Evolutionary conservation across 1,140 invertebrate genomes (phyloP), one percentile per base, ranked within the genome.

Genomic region (Bombus sibiricus): DNA sequence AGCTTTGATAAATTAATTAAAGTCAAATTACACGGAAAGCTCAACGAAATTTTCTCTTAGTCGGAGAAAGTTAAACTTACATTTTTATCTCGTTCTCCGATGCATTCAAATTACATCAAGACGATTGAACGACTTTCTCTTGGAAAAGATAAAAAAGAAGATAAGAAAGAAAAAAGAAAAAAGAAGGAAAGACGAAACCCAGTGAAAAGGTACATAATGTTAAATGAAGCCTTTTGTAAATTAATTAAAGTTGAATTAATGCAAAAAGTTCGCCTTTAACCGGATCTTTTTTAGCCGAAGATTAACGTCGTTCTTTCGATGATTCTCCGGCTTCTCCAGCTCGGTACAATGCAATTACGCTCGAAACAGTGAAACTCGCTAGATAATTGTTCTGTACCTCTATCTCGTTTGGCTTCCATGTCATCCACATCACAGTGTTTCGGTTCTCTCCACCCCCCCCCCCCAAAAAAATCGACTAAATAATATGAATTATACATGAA

Each of bases 1-100:
- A 62, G 59, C 28, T n/a, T 76, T 34, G 53, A 47, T 62, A 62
- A 39, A 77, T 77, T 77, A 62, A 77, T 77, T 77, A 77, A 77
- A 77, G 13, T 77, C 22, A 25, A 73, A 43, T 73, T 73, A 47
- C 13, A 9, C 53, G 75, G 13, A 59, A 77, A 39, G 34, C 53
- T 62, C 28, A 53, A 53, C 1, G 34, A n/a, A 59, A 77, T 77
- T 77, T 39, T 53, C 18, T 34, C 41, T 47, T 18, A 10, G 28
- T 18, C n/a, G 3, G 39, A 18, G 28, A 62, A 15, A 18, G 53
- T 62, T 59, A 62, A 76, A 62, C n/a, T 8, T 34, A 68, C 8
- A 68, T 37, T 68, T 10, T 62, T n/a, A 62, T 62, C 4, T n/a
- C 59, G 28, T n/a, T n/a, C 15, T 8, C n/a, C 59, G 15, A 25